A percentile compares a stretch with the other conserved stretches of the same genome.
phyloP scores from a whole-genome alignment of 2,113 vertebrate genomes.

The Sapayoa aenigma region DNA sequence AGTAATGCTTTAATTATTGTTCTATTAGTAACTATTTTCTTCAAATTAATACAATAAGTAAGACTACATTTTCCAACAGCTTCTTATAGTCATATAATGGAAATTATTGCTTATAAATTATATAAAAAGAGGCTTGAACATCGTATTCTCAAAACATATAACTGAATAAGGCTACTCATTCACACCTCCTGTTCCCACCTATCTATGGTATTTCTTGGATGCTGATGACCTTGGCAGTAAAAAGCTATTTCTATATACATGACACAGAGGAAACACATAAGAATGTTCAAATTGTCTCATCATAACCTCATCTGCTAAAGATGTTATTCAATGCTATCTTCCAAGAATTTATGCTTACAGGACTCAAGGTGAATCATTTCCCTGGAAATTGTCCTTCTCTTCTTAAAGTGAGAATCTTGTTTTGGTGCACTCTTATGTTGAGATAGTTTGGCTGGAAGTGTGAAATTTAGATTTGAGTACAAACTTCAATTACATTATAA shows the following conservation, averaged over 20 bases:
- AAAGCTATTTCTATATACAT: background rate
- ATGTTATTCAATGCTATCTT: background rate
- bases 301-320: background rate
- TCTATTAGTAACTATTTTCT: background rate
- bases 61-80: background rate
- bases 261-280: background rate
- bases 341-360: background rate
- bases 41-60: background rate
- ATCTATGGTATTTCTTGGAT: slow-evolving; percentile 10
- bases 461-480: background rate
- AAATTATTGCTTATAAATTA: background rate
- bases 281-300: background rate
- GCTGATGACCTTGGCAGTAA: background rate
- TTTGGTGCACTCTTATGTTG: background rate
- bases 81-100: background rate
- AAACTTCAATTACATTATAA: background rate
- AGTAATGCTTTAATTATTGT: background rate
- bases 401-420: background rate
- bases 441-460: background rate
- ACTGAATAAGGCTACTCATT: background rate
- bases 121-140: background rate
- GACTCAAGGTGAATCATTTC: slow-evolving; percentile 18
- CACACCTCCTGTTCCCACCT: slow-evolving; percentile 13
- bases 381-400: background rate
- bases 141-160: background rate